Evolutionary conservation across 2,797 vertebrate genomes (phyloP), one percentile per base, ranked within the genome.

Genomic region (Hypotaenidia okinawae): DNA sequence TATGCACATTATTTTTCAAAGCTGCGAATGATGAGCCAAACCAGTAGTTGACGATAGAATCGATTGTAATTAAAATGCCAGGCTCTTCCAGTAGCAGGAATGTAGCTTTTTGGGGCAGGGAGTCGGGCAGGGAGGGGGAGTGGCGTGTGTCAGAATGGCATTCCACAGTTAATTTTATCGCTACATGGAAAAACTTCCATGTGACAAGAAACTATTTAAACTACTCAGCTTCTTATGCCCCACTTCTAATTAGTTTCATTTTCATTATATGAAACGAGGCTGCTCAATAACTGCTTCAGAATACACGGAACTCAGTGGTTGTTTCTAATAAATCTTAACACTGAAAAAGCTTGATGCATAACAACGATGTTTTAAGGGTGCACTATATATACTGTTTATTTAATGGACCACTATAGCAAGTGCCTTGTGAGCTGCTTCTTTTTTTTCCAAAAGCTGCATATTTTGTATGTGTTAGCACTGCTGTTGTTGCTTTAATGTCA

Each of bases 351-450:
- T 83, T 78, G n/a, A 90, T 90, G 57, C 70, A n/a, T 83, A 52
- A n/a, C 69, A 57, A 7, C n/a, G 45, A 59, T 58, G 73, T 91
- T 79, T 87, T 78, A 72, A 77, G 68, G 68, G n/a, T 70, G 86
- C 89, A 94, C 73, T 80, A 51, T 55, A 35, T 69, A 61, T 58
- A 68, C 72, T 23, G 52, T 78, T 92, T 59, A 14, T 63, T 85
- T 78, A 63, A 87, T 85, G 92, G 96, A 84, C 94, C 89, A 96
- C 92, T 82, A 78, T 87, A 94, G 94, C 74, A 96, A 96, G 97
- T 97, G 97, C 96, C 97, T 97, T 87, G 79, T 66, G 92, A 93
- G 85, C 73, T 81, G 93, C 88, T 89, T 94, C 94, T 89, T 82
- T 90, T 94, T 54, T 28, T 52, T 52, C 52, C 84, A 87, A 79